Conservation (phyloP, 2,113 vertebrate species). For the Mionectes macconnelli region DNA sequence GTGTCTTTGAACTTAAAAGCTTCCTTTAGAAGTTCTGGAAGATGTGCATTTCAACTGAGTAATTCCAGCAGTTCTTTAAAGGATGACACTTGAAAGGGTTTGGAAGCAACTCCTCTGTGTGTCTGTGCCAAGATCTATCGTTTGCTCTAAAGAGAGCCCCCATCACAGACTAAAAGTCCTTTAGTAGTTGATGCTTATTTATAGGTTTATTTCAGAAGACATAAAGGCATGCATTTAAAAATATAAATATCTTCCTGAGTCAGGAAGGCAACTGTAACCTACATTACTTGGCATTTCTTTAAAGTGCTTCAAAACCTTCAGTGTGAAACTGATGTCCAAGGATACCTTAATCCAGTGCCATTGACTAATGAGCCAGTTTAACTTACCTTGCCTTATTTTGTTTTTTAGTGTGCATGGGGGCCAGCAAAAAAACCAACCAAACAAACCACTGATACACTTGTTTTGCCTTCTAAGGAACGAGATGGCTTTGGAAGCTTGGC, state of each 20-base stretch:
- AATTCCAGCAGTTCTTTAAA: neutral
- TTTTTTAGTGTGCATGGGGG: neutral
- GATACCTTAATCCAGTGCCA: neutral
- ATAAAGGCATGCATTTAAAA: neutral
- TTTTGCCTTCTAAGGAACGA: constrained; percentile 81
- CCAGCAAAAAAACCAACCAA: neutral
- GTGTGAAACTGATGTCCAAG: neutral
- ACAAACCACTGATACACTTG: neutral
- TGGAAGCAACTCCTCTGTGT: neutral
- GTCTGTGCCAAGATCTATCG: neutral
- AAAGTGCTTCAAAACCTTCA: neutral
- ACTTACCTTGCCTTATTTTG: constrained; percentile 11
- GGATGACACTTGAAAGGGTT: neutral
- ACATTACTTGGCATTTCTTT: neutral
- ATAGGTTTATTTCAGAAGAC: neutral
- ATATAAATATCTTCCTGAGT: constrained; percentile 23
- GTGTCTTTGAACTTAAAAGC: constrained; percentile 6
- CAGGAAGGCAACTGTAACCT: neutral
- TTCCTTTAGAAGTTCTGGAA: neutral
- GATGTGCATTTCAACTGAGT: neutral
- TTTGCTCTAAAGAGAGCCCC: neutral
- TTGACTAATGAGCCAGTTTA: neutral
- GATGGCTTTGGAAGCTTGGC: constrained; percentile 88
- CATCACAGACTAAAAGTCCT: neutral
- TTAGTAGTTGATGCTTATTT: neutral